Evolutionary conservation across 2,113 vertebrate species (phyloP), one percentile per base, ranked within the genome.

Genomic region (Hiodon tergisus): DNA sequence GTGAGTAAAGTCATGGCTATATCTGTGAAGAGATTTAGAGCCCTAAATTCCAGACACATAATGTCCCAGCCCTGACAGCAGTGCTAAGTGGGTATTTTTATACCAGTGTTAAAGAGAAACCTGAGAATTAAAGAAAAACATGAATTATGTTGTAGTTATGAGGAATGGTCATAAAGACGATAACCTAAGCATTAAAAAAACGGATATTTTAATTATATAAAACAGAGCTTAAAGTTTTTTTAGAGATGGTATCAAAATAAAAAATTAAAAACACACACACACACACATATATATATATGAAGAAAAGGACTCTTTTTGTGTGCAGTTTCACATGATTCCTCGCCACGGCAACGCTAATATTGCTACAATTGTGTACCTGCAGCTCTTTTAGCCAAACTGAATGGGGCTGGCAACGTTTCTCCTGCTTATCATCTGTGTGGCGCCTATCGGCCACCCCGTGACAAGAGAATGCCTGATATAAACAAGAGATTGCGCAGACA

Each of bases 401-500:
- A 85, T 83, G 81, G 85, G 87, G 76, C 77, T 5, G 80, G 85
- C 88, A 88, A 94, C 94, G 95, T 97, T 95, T 95, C 93, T 94
- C 89, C 90, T 83, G 90, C 93, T 94, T 95, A 97, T 96, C 95
- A 93, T 89, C 88, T 88, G 84, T 90, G 92, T 94, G 93, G 93
- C 91, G 96, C 91, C 86, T 95, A 95, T 95, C 95, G 96, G 94
- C 94, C 93, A 92, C 92, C 90, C 95, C 95, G 96, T 97, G 96
- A 98, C 92, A 92, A 93, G 90, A 95, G 93, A 95, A 92, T 94
- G 95, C 94, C 95, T 96, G 96, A 98, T 98, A 98, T 97, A 97
- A 99, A 98, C 95, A 98, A 97, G 96, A 98, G 95, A 98, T 98
- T 96, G 94, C 94, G 88, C 91, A 93, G 95, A 97, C 97, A 97